Base-by-base conservation (phyloP, 2,888 invertebrate genomes). In the Eurois occulta region DNA sequence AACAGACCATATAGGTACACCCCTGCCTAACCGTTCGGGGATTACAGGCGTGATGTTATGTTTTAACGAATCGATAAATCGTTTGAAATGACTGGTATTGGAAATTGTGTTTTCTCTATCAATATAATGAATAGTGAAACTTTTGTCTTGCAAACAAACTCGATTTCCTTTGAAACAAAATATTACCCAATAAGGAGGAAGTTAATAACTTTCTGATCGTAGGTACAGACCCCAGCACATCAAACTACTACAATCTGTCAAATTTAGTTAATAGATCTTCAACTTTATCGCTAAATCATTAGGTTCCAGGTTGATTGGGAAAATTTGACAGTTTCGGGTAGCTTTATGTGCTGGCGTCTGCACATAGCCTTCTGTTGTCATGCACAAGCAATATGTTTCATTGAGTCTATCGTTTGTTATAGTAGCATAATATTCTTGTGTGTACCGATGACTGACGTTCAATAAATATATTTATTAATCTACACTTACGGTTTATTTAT, bases 381-480 rank as follows among this genome's bases (percentile, higher is more conserved):
- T 70, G 13, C 38, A 58, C 60, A 71, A 55, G 38, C 32, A 41
- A 76, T 72, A 0, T 67, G 52, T 77, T 76, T 83, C 21, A 41
- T 62, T 18, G 35, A 41, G 71, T 74, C 8, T 73, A 46, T n/a
- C 7, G 55, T 48, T 62, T 62, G 18, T 43, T 64, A 11, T 32
- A 55, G 24, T 41, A n/a, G 11, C 6, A 66, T 24, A 75, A 75
- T 77, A 48, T 72, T 74, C 52, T 24, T 73, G 48, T 70, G 46
- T 35, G 10, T 69, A 72, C 32, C 21, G 60, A 60, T 13, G 65
- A 80, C n/a, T 60, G 75, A 75, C 46, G 62, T 75, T 58, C 41
- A 72, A 81, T 79, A 81, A 83, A 83, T 68, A 80, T 65, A 70
- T 72, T 69, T 58, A 72, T 65, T 58, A 52, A 46, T 66, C 28